phyloP scores from a whole-genome alignment of 1,140 invertebrate genomes.

The Tribolium castaneum region DNA sequence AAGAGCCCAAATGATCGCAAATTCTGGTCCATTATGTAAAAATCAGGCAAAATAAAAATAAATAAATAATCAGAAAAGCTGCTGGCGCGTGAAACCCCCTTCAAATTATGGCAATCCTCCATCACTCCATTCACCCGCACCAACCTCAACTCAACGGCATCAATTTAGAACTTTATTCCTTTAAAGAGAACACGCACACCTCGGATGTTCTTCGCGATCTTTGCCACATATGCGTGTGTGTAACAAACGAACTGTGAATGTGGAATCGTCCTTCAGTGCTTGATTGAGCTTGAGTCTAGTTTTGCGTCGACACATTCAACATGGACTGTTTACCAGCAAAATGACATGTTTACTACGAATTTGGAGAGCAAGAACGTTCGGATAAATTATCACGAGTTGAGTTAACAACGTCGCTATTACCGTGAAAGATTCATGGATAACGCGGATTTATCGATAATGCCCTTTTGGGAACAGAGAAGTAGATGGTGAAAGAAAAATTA shows the following conservation, averaged over 20 bases:
- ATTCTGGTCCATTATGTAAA: neutral
- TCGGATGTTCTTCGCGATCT: neutral
- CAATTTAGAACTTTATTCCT: constrained; percentile 33
- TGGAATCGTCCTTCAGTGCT: constrained; percentile 18
- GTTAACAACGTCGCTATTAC: constrained; percentile 17
- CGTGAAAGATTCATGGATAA: constrained; percentile 5
- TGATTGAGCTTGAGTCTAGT: neutral
- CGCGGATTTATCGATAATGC: neutral
- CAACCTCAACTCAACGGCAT: constrained; percentile 26
- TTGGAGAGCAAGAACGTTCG: neutral
- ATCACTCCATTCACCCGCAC: neutral
- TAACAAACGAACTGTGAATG: constrained; percentile 32
- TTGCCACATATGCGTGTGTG: constrained; percentile 15
- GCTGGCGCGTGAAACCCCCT: neutral
- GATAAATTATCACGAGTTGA: constrained; percentile 18
- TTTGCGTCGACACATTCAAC: constrained; percentile 22
- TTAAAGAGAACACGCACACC: neutral
- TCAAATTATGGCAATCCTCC: neutral
- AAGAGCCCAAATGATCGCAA: neutral
- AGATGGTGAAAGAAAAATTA: too few species aligned
- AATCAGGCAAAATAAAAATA: neutral
- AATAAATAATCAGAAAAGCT: neutral
- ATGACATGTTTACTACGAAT: constrained; percentile 26
- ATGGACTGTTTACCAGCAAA: constrained; percentile 3
- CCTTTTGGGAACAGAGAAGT: too few species aligned